Evolutionary conservation across 2,888 invertebrate genomes (phyloP).

Genomic region (Aporophyla lueneburgensis): DNA sequence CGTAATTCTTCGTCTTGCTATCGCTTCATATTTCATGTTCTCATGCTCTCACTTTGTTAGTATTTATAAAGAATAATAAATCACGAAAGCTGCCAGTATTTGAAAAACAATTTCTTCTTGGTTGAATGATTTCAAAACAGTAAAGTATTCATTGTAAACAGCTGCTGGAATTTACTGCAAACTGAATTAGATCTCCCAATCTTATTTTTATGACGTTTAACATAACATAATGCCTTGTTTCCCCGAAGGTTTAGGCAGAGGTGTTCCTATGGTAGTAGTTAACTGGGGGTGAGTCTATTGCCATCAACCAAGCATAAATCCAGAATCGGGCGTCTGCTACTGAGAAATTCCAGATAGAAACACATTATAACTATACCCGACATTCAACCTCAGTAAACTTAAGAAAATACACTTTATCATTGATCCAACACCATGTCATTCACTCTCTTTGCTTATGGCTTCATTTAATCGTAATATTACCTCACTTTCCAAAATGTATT

Average conservation of each 20-base stretch:
- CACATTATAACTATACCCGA: background rate
- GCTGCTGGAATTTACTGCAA: constrained; percentile 32
- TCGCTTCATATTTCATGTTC: constrained; percentile 45
- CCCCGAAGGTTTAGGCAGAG: no score
- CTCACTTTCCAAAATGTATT: background rate
- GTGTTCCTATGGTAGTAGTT: no score
- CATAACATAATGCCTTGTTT: background rate
- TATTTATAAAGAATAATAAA: constrained; percentile 15
- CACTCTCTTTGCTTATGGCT: constrained; percentile 12
- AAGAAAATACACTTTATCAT: constrained; percentile 9
- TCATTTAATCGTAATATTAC: background rate
- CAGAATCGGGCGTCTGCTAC: background rate
- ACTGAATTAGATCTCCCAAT: background rate
- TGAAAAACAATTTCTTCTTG: constrained; percentile 22
- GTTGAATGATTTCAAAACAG: constrained; percentile 44
- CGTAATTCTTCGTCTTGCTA: constrained; percentile 55
- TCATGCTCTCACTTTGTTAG: constrained; percentile 26
- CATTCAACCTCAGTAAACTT: background rate
- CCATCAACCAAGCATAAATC: background rate
- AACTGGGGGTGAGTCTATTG: background rate
- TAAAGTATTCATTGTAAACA: constrained; percentile 18
- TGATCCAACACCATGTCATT: constrained; percentile 8
- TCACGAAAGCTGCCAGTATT: constrained; percentile 17
- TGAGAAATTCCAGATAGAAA: background rate
- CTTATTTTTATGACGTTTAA: background rate